phyloP scores from a whole-genome alignment of 23 tunicate genomes.

The Styela clava region DNA sequence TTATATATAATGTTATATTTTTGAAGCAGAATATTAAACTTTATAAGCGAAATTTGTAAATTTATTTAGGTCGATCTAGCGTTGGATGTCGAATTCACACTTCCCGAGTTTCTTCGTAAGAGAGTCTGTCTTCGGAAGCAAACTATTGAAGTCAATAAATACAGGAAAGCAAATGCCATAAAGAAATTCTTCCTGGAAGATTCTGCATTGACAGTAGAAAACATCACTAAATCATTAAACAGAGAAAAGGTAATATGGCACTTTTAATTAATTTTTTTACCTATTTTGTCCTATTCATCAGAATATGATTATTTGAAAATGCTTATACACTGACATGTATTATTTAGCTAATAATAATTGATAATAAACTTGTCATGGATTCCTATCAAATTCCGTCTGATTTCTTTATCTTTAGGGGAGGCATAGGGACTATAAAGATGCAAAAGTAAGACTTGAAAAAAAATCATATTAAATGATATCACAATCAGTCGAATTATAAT shows the following conservation, averaged over 20 bases:
- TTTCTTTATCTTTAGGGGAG: too few species aligned
- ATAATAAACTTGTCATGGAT: too few species aligned
- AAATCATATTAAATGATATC: too few species aligned
- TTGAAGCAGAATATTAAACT: too few species aligned
- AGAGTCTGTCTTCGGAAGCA: slow-evolving; percentile 64
- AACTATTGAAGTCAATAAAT: slow-evolving; percentile 84
- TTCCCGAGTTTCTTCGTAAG: slow-evolving; percentile 80
- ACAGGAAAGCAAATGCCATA: slow-evolving; percentile 65
- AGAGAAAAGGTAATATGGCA: slow-evolving; percentile 49
- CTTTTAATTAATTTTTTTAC: background rate
- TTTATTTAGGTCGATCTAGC: slow-evolving; percentile 84
- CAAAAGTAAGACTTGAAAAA: slow-evolving; percentile 15
- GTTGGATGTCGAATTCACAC: slow-evolving; percentile 82
- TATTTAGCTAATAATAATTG: too few species aligned
- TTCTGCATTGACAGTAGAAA: slow-evolving; percentile 59
- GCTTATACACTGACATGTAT: too few species aligned
- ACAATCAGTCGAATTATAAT: too few species aligned
- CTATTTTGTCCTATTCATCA: too few species aligned
- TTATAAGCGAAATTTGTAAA: too few species aligned
- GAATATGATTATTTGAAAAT: too few species aligned
- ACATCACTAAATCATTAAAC: slow-evolving; percentile 72
- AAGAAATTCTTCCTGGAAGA: slow-evolving; percentile 71
- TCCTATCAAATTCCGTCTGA: too few species aligned
- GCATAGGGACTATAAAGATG: slow-evolving; percentile 20
- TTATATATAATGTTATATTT: too few species aligned